Base-by-base conservation (phyloP, 37 sponge, comb jelly and placozoan genomes). In the Ephydatia muelleri region DNA sequence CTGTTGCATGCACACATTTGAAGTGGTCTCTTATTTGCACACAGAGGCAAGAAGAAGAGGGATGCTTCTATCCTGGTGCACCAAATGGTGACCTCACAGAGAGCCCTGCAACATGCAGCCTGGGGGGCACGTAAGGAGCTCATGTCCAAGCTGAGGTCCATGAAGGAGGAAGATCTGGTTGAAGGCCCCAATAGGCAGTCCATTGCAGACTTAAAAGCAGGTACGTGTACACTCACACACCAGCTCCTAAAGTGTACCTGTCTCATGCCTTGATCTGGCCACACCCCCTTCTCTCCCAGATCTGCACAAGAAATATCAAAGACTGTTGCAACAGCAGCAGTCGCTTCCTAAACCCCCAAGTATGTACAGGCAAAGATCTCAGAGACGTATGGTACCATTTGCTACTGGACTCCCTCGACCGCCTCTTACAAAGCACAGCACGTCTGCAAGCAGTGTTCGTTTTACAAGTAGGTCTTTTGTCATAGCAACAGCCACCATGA, bases 61-160 rank as follows among this genome's bases (percentile, higher is more conserved):
- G 93, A 93, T 64, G 28, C 80, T n/a, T 84, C 90, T 19, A 79
- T 93, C 30, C 38, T 82, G 0, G 37, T 93, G 14, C 68, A 89
- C 25, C 93, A 93, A 65, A 64, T 84, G 13, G 49, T 79, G 31
- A 86, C 87, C 6, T 78, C 87, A 23, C 83, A 86, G 65, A 82
- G 93, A 75, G 93, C 90, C 38, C 35, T 86, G 35, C 82, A 80
- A 67, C 93, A 93, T 75, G 86, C 87, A 21, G 93, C 90, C 11
- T 93, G 93, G 93, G 86, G 80, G 3, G 82, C 80, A 30, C 80
- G 70, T 68, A 93, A 93, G 68, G 84, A 86, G n/a, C 49, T 93
- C 14, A 65, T 32, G 11, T 76, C 74, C 31, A 78, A 86, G 57
- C 82, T 88, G 21, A 82, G 65, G 38, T 49, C 73, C 23, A 49